Evolutionary conservation across 2,888 invertebrate species (phyloP).

Genomic region (Ecliptopera silaceata): DNA sequence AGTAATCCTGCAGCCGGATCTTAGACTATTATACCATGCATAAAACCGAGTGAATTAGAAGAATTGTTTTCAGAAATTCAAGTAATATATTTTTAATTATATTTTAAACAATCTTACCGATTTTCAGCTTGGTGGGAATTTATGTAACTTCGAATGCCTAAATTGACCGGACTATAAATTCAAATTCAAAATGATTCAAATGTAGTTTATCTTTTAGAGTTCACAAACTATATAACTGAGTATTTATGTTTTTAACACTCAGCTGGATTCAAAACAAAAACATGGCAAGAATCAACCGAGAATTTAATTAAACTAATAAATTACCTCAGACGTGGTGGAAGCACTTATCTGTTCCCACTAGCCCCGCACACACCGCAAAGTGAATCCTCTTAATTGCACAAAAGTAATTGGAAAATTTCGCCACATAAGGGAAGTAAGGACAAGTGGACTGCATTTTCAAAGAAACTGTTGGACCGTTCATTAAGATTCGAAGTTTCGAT

Average conservation of each 20-base stretch:
- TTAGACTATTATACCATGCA: too few species aligned
- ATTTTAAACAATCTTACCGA: too few species aligned
- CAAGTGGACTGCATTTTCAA: constrained; percentile 36
- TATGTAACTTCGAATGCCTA: too few species aligned
- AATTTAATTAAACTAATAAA: constrained; percentile 62
- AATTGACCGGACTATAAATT: too few species aligned
- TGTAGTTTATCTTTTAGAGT: too few species aligned
- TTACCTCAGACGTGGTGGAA: constrained; percentile 44
- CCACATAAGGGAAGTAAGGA: constrained; percentile 43
- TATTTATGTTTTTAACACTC: background rate
- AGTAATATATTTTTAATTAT: too few species aligned
- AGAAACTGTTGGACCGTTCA: constrained; percentile 51
- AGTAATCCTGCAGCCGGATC: too few species aligned
- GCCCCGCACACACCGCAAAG: constrained; percentile 44
- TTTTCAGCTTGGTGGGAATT: too few species aligned
- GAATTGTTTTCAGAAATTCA: too few species aligned
- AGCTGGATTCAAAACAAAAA: constrained; percentile 1
- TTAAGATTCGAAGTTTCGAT: constrained; percentile 53
- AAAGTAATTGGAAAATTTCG: constrained; percentile 61
- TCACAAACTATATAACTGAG: too few species aligned
- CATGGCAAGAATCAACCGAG: constrained; percentile 35
- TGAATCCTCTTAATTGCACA: constrained; percentile 63
- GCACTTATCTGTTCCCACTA: constrained; percentile 52
- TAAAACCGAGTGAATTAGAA: too few species aligned
- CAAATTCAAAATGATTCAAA: too few species aligned